Evolutionary conservation across 2,797 vertebrate genomes (phyloP), one percentile per base, ranked within the genome.

Genomic region (Falco biarmicus): DNA sequence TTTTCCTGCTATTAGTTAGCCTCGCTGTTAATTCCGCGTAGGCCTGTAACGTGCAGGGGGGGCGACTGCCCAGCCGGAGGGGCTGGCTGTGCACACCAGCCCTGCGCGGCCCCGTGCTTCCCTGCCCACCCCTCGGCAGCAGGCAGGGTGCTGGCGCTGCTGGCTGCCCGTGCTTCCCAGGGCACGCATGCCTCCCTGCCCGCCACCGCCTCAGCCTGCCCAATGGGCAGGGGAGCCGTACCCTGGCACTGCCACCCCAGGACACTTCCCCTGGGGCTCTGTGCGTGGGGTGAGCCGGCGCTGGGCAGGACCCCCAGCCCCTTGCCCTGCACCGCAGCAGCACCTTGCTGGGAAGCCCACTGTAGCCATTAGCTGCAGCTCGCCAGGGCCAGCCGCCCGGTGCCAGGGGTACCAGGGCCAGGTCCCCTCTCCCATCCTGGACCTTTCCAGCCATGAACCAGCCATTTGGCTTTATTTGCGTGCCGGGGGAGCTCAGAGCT

Each of bases 361-460:
- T 60, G 50, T 59, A 64, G 48, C 28, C n/a, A 0, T 50, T 15
- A 31, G 54, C 54, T 71, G 19, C 39, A 57, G 51, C 54, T 45
- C n/a, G 15, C 25, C 1, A 1, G 17, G 5, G 13, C 51, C 39
- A 22, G 22, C 48, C 2, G 1, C 66, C 64, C 1, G 0, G 24
- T 13, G 29, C 57, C 4, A 1, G 32, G 37, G 10, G 19, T 39
- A 10, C 26, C 0, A 0, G 22, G 13, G 8, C 78, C 1, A 0
- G 15, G 11, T 39, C 59, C 19, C 11, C 10, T 73, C 32, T 65
- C 10, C 13, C 0, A 0, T 74, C 31, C 56, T 22, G 16, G 29
- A 54, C 15, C 11, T 81, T 92, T 77, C 64, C 41, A 75, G 19
- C 53, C 26, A n/a, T 75, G 50, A 78, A 29, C 29, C 34, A 73